phyloP scores from a whole-genome alignment of 2,113 vertebrate genomes.

The Pedetes capensis region DNA sequence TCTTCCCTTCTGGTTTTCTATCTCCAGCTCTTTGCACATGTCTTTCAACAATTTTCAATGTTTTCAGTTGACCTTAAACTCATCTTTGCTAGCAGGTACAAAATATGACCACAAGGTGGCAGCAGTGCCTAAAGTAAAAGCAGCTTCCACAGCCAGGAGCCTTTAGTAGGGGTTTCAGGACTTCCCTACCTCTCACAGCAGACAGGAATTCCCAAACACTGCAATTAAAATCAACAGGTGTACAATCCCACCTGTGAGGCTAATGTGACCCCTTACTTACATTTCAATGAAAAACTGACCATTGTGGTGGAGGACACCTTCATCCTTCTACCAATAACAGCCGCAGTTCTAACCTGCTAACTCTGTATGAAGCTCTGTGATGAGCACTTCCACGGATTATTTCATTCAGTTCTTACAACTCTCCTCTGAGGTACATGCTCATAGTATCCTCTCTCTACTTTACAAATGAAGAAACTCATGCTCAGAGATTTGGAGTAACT shows the following conservation, averaged over 20 bases:
- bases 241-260: not conserved
- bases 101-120: conserved; percentile 45
- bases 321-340: not conserved
- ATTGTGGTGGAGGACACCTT: not conserved
- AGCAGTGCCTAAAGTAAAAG: conserved; percentile 20
- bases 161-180: fast-evolving
- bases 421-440: too few species aligned
- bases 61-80: not conserved
- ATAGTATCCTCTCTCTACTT: not conserved
- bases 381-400: not conserved
- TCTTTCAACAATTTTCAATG: too few species aligned
- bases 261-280: not conserved
- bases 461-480: not conserved
- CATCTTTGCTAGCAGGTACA: not conserved
- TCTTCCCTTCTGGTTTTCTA: too few species aligned
- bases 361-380: not conserved
- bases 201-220: not conserved
- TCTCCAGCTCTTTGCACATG: too few species aligned
- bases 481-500: not conserved
- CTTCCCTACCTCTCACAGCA: not conserved
- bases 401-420: not conserved
- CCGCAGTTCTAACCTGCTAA: not conserved
- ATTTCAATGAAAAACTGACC: not conserved
- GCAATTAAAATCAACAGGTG: not conserved
- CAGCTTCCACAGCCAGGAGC: not conserved